Percentiles rank a stretch among this genome's conserved stretches.
These are phyloP conservation scores for Amphipoea lucens DNA, from an alignment of 2,888 invertebrate genomes.

Conservation along the genomic window DNA sequence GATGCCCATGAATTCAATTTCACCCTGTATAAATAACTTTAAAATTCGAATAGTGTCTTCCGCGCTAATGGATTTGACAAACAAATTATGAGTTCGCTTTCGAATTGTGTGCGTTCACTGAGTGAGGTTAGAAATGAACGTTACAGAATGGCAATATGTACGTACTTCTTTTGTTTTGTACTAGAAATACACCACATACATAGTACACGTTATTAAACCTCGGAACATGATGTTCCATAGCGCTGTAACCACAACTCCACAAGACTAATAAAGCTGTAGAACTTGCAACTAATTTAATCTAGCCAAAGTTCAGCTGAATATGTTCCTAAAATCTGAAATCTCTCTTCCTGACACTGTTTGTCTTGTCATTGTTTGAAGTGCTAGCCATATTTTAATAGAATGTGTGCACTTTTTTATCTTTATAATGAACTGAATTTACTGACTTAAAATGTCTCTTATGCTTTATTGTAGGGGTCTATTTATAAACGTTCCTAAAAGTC, in stretches of 20 bases:
- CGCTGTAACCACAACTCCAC: conserved; percentile 12
- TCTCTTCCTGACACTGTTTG: conserved; percentile 25
- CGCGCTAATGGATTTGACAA: background rate
- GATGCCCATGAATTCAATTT: no score
- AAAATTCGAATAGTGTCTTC: background rate
- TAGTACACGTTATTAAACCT: conserved; percentile 21
- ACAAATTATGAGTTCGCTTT: background rate
- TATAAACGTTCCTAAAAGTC: no score
- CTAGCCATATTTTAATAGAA: conserved; percentile 5
- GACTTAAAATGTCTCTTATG: background rate
- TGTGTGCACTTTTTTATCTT: background rate
- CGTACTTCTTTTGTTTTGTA: background rate
- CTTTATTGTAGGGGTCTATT: no score
- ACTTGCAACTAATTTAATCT: conserved; percentile 56
- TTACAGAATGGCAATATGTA: background rate
- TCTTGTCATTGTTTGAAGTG: conserved; percentile 3
- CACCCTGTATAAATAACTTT: background rate
- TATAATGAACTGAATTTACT: background rate
- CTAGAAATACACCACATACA: background rate
- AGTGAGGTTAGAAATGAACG: background rate
- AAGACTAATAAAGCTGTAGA: conserved; percentile 40
- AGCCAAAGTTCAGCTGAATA: conserved; percentile 39
- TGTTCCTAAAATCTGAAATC: conserved; percentile 22
- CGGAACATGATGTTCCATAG: conserved; percentile 11
- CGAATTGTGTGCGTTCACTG: background rate